Percentiles rank a stretch among this genome's conserved stretches.
phyloP scores from a whole-genome alignment of 2,113 vertebrate genomes.

The Seriola aureovittata region DNA sequence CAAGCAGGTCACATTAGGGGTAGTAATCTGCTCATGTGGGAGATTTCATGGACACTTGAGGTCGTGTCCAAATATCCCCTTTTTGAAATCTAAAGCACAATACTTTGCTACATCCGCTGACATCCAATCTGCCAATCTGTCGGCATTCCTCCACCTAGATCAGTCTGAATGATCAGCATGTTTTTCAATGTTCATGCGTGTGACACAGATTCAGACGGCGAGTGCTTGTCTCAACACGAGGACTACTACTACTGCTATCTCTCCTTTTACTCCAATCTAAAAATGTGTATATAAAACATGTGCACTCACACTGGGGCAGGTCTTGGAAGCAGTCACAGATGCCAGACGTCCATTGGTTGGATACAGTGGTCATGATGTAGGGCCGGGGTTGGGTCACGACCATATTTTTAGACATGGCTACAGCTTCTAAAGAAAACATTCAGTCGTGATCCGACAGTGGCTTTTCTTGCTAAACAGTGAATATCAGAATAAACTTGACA shows the following conservation, averaged over 20 bases:
- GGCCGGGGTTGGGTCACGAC: conserved; percentile 58
- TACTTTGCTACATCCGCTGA: background rate
- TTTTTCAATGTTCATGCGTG: background rate
- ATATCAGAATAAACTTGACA: too few species aligned
- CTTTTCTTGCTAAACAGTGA: too few species aligned
- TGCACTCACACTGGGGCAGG: conserved; percentile 68
- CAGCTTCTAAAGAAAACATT: background rate
- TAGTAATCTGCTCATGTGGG: background rate
- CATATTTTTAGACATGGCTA: conserved; percentile 42
- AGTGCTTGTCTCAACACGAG: too few species aligned
- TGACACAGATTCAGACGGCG: background rate
- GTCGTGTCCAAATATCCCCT: too few species aligned
- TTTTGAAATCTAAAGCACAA: background rate
- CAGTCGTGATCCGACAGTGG: background rate
- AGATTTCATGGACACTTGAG: too few species aligned
- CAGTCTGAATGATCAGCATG: background rate
- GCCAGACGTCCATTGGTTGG: conserved; percentile 75
- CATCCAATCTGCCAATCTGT: conserved; percentile 18
- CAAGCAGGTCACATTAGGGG: background rate
- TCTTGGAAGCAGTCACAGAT: conserved; percentile 78
- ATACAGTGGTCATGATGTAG: conserved; percentile 8
- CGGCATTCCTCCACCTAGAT: background rate
- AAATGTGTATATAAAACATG: too few species aligned
- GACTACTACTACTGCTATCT: background rate
- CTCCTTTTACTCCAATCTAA: background rate